These are phyloP conservation scores for Astyanax mexicanus DNA, from an alignment of 2,797 vertebrate genomes.

Conservation along the genomic window DNA sequence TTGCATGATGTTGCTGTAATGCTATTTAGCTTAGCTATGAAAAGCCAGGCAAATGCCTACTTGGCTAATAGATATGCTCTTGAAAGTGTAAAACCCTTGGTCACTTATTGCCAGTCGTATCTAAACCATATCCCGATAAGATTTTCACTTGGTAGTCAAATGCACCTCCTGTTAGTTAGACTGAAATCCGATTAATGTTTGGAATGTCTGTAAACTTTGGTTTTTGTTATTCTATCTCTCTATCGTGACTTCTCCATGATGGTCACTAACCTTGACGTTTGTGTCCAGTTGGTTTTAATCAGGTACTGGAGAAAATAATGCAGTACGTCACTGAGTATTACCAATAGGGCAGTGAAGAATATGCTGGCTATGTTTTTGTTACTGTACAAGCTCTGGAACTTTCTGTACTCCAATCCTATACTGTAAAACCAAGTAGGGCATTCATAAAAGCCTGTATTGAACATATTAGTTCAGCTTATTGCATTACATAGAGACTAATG, in stretches of 20 bases:
- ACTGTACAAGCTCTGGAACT: constrained; percentile 1
- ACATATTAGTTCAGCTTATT: constrained; percentile 75
- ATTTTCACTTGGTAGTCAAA: too few species aligned
- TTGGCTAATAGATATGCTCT: background rate
- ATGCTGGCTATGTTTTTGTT: background rate
- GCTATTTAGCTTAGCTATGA: background rate
- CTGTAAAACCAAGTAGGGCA: constrained; percentile 43
- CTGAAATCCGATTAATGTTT: too few species aligned
- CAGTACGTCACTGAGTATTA: constrained; percentile 20
- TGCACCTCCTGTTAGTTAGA: too few species aligned
- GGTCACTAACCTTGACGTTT: constrained; percentile 3
- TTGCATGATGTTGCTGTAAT: too few species aligned
- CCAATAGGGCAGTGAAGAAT: background rate
- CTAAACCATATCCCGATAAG: too few species aligned
- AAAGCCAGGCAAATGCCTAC: background rate
- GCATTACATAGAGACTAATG: constrained; percentile 65
- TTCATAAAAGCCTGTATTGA: constrained; percentile 60
- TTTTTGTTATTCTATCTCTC: background rate
- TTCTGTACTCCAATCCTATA: constrained; percentile 15
- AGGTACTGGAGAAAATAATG: constrained; percentile 11
- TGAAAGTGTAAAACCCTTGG: background rate
- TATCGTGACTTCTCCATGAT: background rate
- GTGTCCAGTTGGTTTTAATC: constrained; percentile 18
- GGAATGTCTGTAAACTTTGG: background rate
- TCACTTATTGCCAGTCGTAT: too few species aligned